These are phyloP conservation scores for Tetranychus urticae DNA, from an alignment of 1,140 invertebrate species.

Conservation along the genomic window DNA sequence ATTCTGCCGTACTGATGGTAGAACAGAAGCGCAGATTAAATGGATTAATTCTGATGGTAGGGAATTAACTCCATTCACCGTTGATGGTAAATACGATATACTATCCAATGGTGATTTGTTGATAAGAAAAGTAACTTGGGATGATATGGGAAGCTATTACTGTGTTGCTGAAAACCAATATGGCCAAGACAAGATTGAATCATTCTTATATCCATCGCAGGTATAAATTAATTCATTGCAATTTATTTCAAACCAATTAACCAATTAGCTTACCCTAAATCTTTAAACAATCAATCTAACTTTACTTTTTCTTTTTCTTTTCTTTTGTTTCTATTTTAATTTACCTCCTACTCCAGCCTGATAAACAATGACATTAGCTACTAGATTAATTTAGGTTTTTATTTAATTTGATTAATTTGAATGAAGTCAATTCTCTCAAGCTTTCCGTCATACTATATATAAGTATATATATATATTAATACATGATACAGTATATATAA, in stretches of 20 bases:
- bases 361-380: too few relatives aligned
- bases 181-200: constrained; percentile 34
- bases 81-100: constrained; percentile 22
- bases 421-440: too few relatives aligned
- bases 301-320: too few relatives aligned
- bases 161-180: constrained; percentile 41
- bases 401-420: too few relatives aligned
- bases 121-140: constrained; percentile 39
- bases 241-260: background rate
- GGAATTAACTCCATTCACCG: constrained; percentile 10
- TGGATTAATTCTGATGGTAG: constrained; percentile 37
- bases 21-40: constrained; percentile 28
- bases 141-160: constrained; percentile 51
- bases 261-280: too few relatives aligned
- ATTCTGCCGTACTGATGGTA: constrained; percentile 39
- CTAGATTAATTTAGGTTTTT: too few relatives aligned
- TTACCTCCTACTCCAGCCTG: too few relatives aligned
- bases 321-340: too few relatives aligned
- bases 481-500: too few relatives aligned
- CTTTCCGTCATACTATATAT: too few relatives aligned
- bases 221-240: constrained; percentile 19
- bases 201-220: constrained; percentile 50
- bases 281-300: too few relatives aligned
- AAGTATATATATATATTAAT: too few relatives aligned
- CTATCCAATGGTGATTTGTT: constrained; percentile 42